Base-by-base conservation (phyloP, 37 sponge, comb jelly and placozoan species). In the Geodia barretti region DNA sequence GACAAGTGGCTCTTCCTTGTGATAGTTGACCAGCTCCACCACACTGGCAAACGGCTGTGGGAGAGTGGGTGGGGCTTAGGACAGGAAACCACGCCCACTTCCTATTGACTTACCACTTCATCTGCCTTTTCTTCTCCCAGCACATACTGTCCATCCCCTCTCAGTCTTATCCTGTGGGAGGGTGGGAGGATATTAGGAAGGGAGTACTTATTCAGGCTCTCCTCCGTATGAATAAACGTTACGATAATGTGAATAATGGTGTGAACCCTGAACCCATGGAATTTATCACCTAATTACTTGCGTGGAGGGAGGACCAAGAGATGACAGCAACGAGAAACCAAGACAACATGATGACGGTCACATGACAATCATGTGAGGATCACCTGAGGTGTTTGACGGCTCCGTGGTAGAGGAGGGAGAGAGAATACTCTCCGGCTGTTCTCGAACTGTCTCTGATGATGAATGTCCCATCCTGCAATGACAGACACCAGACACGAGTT, bases 381-480 rank as follows among this genome's bases (percentile, higher is more conserved):
- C 42, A 91, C 91, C 91, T 92, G 26, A 92, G 68, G 76, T 92
- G 92, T 61, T 84, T 74, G 11, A 80, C 60, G 3, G 62, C 77
- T 14, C 82, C 85, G 32, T 70, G 78, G 75, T 70, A 77, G 64
- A 61, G 80, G 30, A 92, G 60, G 0, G 92, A 92, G 41, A 92
- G 38, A 1, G 92, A 92, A 68, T 87, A 92, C 62, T 84, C 85
- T 3, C 88, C 89, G 1, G 32, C 42, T 11, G 65, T 64, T 41
- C 76, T 79, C 20, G 84, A 66, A 36, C 84, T 83, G 59, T 84
- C 92, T 9, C 92, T 76, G 28, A 92, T 60, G 4, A 92, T 83
- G 73, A 87, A 92, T 35, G 86, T 75, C 9, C 92, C 92, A 87
- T 92, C 92, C 92, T 91, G 75, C 14, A 77, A 9, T 24, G 17